Evolutionary conservation across 2,113 vertebrate species (phyloP).

Genomic region (Phycodurus eques): DNA sequence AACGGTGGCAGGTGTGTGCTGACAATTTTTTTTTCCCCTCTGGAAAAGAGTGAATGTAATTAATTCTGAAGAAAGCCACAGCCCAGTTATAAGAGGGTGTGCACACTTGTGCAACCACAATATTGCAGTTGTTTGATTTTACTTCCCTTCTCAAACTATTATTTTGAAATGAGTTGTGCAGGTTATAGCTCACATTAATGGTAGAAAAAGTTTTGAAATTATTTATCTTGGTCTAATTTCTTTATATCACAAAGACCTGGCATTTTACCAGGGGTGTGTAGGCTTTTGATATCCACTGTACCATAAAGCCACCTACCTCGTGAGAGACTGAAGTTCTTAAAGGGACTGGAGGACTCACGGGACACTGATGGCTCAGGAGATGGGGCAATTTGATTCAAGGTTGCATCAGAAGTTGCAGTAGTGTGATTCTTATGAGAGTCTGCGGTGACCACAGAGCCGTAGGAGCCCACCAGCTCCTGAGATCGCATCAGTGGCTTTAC

Average conservation of each 20-base stretch:
- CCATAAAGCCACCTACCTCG: slow-evolving; percentile 50
- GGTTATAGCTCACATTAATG: neutral
- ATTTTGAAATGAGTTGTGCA: neutral
- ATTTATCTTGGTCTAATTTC: neutral
- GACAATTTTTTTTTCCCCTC: too few species aligned
- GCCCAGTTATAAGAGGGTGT: neutral
- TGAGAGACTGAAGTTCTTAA: slow-evolving; percentile 54
- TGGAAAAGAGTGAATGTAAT: neutral
- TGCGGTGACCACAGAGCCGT: slow-evolving; percentile 52
- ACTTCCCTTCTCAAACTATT: neutral
- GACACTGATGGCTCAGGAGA: slow-evolving; percentile 27
- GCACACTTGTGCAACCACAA: too few species aligned
- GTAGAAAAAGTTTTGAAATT: neutral
- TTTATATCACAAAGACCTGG: neutral
- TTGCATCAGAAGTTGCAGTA: slow-evolving; percentile 5
- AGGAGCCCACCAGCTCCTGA: slow-evolving; percentile 61
- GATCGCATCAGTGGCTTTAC: slow-evolving; percentile 61
- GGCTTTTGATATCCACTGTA: too few species aligned
- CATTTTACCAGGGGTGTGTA: neutral
- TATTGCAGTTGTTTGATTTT: neutral
- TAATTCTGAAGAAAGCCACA: neutral
- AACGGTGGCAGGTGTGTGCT: too few species aligned
- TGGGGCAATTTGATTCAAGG: slow-evolving; percentile 14
- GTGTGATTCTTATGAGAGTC: neutral
- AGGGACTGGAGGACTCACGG: slow-evolving; percentile 15